Evolutionary conservation across 2,113 vertebrate species (phyloP).

Genomic region (Psettodes erumei): DNA sequence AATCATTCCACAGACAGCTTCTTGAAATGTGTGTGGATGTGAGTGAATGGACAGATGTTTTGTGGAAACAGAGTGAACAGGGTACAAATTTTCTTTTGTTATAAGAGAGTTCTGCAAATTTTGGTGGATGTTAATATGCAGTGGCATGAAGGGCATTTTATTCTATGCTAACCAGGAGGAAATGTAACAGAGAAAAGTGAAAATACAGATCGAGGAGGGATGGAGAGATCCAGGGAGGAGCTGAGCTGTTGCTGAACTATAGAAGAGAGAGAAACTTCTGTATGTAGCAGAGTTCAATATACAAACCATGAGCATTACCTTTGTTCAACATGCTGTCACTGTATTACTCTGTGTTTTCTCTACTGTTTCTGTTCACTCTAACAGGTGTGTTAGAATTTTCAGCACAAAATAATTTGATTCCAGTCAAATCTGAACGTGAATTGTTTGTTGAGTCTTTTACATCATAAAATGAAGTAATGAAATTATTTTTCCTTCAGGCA

Average conservation of each 20-base stretch:
- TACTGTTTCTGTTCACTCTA: not conserved
- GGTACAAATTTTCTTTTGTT: too few species aligned
- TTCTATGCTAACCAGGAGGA: too few species aligned
- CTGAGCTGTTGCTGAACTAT: slow-evolving; percentile 32
- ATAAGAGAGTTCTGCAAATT: too few species aligned
- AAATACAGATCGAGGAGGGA: not conserved
- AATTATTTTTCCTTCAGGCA: not conserved
- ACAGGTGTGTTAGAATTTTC: not conserved
- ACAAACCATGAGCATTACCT: slow-evolving; percentile 16
- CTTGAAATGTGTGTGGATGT: too few species aligned
- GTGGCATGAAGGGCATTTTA: too few species aligned
- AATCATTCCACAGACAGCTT: too few species aligned
- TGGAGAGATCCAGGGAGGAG: slow-evolving; percentile 35
- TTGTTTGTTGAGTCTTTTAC: too few species aligned
- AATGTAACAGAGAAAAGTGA: too few species aligned
- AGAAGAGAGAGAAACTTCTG: slow-evolving; percentile 22
- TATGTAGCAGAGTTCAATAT: slow-evolving; percentile 9
- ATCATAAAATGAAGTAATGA: not conserved
- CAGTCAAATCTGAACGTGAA: too few species aligned
- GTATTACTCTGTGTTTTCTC: not conserved
- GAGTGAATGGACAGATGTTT: too few species aligned
- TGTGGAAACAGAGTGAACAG: too few species aligned
- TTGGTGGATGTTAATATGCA: too few species aligned
- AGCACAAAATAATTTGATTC: not conserved
- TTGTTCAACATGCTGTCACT: slow-evolving; percentile 15